Conservation (phyloP, 64 coral and sea anemone genomes). For the Stichodactyla mertensii region DNA sequence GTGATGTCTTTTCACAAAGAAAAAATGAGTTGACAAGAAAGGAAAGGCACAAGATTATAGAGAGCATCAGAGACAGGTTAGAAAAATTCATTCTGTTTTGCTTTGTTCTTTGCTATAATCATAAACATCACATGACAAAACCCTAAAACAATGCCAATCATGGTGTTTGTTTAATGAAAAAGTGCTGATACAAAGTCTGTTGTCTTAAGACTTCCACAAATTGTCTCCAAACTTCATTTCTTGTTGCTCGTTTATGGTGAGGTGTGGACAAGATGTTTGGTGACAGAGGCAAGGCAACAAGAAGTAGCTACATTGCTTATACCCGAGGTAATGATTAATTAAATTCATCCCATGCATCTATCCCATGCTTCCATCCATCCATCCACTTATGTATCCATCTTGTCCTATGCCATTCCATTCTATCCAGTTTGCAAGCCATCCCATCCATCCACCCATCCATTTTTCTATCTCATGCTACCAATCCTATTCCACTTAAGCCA, state of each 20-base stretch:
- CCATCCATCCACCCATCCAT: background rate
- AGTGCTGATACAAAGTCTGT: background rate
- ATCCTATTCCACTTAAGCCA: too few species aligned
- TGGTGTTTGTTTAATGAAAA: background rate
- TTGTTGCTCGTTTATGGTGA: background rate
- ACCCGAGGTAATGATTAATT: constrained; percentile 29
- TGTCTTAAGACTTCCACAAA: background rate
- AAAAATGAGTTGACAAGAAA: constrained; percentile 51
- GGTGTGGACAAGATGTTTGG: background rate
- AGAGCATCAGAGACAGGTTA: constrained; percentile 15
- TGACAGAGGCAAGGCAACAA: constrained; percentile 9
- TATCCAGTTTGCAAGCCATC: too few species aligned
- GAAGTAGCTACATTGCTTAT: constrained; percentile 20
- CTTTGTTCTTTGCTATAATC: too few species aligned
- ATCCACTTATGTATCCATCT: background rate
- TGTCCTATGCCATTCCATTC: too few species aligned
- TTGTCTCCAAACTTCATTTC: background rate
- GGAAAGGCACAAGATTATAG: constrained; percentile 46
- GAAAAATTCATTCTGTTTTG: too few species aligned
- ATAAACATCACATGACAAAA: background rate
- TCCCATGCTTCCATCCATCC: background rate
- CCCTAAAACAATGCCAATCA: background rate
- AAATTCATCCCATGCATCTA: background rate
- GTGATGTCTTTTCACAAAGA: constrained; percentile 59
- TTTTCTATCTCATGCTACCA: background rate